Conservation (phyloP, 2,888 invertebrate genomes). For the Rotaria magnacalcarata region DNA sequence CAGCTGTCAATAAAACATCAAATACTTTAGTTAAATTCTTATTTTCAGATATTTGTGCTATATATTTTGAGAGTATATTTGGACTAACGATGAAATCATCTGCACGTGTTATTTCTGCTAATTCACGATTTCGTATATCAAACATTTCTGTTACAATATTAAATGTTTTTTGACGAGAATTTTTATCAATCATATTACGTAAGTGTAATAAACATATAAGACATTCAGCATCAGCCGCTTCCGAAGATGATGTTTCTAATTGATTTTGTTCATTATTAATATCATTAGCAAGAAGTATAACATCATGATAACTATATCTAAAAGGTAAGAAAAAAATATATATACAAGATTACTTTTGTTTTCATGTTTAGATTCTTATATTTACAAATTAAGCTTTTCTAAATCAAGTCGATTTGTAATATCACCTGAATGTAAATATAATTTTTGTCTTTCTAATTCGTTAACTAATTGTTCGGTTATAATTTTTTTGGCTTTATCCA, state of each 20-base stretch:
- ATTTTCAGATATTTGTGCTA: constrained; percentile 18
- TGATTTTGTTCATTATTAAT: constrained; percentile 2
- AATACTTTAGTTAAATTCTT: constrained; percentile 28
- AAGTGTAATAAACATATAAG: constrained; percentile 14
- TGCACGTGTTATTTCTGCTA: constrained; percentile 20
- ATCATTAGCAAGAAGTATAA: constrained; percentile 10
- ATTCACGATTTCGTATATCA: constrained; percentile 22
- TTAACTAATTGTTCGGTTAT: constrained; percentile 5
- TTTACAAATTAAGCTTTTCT: constrained; percentile 4
- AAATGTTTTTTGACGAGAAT: not conserved
- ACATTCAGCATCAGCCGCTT: constrained; percentile 28
- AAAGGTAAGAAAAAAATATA: not conserved
- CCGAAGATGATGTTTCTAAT: not conserved
- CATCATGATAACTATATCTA: constrained; percentile 21
- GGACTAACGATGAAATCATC: constrained; percentile 34
- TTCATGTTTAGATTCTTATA: too few relatives aligned
- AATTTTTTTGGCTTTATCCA: not conserved
- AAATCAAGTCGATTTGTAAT: not conserved
- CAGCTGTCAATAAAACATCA: constrained; percentile 1
- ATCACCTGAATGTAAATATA: constrained; percentile 8
- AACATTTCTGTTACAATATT: constrained; percentile 33
- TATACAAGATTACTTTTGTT: not conserved
- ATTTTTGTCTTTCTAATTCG: not conserved
- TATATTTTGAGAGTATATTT: not conserved
- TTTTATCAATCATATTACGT: constrained; percentile 26